Conservation (phyloP, 1,140 invertebrate genomes). For the Hyles vespertilio region DNA sequence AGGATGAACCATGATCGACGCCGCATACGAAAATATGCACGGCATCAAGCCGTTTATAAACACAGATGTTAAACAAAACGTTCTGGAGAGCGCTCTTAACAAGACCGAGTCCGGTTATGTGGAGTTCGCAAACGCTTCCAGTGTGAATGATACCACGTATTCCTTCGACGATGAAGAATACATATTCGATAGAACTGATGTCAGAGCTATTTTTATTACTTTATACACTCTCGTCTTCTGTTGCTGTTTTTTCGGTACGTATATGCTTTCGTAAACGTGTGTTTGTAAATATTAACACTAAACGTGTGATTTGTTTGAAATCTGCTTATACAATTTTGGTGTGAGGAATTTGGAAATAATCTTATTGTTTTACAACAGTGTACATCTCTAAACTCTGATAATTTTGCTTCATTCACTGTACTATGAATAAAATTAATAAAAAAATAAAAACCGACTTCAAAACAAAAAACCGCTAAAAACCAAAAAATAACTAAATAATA, state of each 20-base stretch:
- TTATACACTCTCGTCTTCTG: conserved; percentile 82
- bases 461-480: too few species aligned
- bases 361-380: too few species aligned
- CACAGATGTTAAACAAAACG: conserved; percentile 29
- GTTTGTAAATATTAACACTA: too few species aligned
- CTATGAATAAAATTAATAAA: too few species aligned
- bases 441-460: too few species aligned
- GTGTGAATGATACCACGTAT: conserved; percentile 36
- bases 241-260: conserved; percentile 83
- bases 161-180: conserved; percentile 74
- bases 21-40: conserved; percentile 36
- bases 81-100: conserved; percentile 32
- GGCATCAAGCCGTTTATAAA: conserved; percentile 39
- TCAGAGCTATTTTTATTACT: conserved; percentile 79
- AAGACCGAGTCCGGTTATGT: conserved; percentile 23
- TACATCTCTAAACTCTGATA: too few species aligned
- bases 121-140: conserved; percentile 35
- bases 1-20: conserved; percentile 17
- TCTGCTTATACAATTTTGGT: too few species aligned
- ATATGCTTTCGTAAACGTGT: not conserved
- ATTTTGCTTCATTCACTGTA: too few species aligned
- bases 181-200: conserved; percentile 80
- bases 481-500: too few species aligned
- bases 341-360: too few species aligned
- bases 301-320: too few species aligned